Conservation (phyloP, 2,797 vertebrate genomes). For the Sitta carolinensis region DNA sequence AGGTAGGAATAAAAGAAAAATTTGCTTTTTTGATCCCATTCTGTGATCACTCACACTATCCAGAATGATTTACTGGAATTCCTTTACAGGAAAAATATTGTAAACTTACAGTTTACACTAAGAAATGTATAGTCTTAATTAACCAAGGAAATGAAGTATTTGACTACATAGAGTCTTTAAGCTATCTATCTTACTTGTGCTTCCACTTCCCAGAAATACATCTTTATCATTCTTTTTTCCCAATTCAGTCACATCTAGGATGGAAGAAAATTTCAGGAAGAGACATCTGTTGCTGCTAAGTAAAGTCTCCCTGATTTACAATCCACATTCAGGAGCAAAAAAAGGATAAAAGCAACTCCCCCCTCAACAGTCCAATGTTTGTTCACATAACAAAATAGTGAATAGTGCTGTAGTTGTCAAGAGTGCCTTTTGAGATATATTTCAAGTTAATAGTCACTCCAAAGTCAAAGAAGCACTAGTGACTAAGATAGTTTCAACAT, state of each 20-base stretch:
- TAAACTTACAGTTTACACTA: not conserved
- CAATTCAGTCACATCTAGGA: not conserved
- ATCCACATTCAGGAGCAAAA: not conserved
- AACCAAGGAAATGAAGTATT: not conserved
- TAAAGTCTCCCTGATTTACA: slow-evolving; percentile 48
- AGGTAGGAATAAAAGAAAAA: slow-evolving; percentile 7
- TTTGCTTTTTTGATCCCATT: not conserved
- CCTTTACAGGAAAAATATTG: not conserved
- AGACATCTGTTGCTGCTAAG: not conserved
- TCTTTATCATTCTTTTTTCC: slow-evolving; percentile 18
- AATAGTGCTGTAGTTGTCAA: not conserved
- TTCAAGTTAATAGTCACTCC: slow-evolving; percentile 8
- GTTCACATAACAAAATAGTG: not conserved
- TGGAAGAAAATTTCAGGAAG: slow-evolving; percentile 29
- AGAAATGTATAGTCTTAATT: slow-evolving; percentile 9
- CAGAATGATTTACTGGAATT: slow-evolving; percentile 26
- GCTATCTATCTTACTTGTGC: not conserved
- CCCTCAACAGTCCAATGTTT: not conserved
- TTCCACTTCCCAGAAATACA: not conserved
- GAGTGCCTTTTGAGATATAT: slow-evolving; percentile 2
- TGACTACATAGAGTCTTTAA: not conserved
- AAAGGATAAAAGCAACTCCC: slow-evolving; percentile 19
- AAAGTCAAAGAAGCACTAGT: not conserved
- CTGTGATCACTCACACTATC: not conserved
- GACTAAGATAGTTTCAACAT: not conserved